These are phyloP conservation scores for Sebastes itinus DNA, from an alignment of 2,797 vertebrate genomes.

Conservation along the genomic window DNA sequence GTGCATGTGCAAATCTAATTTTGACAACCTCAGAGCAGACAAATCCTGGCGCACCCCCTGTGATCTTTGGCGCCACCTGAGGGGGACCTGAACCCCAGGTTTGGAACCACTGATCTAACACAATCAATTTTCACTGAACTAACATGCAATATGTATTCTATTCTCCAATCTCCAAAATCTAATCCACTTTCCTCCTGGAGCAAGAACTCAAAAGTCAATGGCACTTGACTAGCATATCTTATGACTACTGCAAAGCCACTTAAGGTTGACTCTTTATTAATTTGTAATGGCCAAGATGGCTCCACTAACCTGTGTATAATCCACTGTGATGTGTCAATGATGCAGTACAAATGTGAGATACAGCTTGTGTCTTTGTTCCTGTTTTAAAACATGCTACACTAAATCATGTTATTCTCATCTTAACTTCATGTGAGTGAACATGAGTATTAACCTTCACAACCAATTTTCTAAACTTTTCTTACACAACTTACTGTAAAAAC, in stretches of 20 bases:
- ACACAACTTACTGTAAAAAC: background rate
- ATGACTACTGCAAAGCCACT: background rate
- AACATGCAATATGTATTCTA: background rate
- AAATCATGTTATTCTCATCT: background rate
- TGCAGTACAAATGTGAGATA: background rate
- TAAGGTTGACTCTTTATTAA: conserved; percentile 13
- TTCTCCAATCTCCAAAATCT: background rate
- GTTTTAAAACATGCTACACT: background rate
- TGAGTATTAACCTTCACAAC: background rate
- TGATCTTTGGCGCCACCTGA: too few species aligned
- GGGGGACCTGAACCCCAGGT: too few species aligned
- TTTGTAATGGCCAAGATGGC: conserved; percentile 2
- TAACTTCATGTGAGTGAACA: background rate
- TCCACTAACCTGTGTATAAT: background rate
- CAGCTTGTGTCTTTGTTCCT: background rate
- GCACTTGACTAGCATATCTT: background rate
- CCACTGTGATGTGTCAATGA: background rate
- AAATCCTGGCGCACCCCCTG: too few species aligned
- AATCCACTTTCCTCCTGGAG: background rate
- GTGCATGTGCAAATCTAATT: too few species aligned
- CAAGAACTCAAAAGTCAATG: background rate
- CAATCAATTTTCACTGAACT: background rate
- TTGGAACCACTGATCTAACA: too few species aligned
- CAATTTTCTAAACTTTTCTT: background rate
- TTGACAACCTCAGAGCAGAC: too few species aligned